Evolutionary conservation across 2,888 invertebrate genomes (phyloP).

Genomic region (Himalopsyche tibetana): DNA sequence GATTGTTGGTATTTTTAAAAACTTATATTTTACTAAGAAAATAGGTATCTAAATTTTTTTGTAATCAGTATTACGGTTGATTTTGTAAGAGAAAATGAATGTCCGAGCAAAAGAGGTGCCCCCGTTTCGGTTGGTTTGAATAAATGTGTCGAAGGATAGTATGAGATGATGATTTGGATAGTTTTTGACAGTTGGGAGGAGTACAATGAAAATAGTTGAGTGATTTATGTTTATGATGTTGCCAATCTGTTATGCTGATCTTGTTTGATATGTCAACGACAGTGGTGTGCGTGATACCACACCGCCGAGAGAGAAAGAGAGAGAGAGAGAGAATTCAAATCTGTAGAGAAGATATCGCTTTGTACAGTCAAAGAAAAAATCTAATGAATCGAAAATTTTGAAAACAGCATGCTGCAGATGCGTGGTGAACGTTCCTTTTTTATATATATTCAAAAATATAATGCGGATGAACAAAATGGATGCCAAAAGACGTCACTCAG

Average conservation of each 20-base stretch:
- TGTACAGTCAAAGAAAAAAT: slow-evolving; percentile 44
- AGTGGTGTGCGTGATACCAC: slow-evolving; percentile 7
- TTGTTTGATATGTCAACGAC: slow-evolving; percentile 52
- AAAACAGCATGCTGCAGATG: slow-evolving; percentile 58
- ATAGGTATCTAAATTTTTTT: too few species aligned
- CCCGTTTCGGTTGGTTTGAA: slow-evolving; percentile 5
- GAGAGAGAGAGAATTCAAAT: not conserved
- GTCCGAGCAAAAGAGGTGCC: not conserved
- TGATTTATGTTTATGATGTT: slow-evolving; percentile 31
- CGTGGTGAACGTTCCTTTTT: slow-evolving; percentile 55
- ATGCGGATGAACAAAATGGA: slow-evolving; percentile 7
- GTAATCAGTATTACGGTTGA: too few species aligned
- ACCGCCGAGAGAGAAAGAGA: not conserved
- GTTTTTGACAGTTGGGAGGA: slow-evolving; percentile 31
- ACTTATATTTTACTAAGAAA: too few species aligned
- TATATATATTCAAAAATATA: not conserved
- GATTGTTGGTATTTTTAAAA: too few species aligned
- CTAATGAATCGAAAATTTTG: slow-evolving; percentile 45
- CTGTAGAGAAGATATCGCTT: slow-evolving; percentile 22
- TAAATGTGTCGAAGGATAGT: slow-evolving; percentile 36
- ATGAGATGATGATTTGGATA: slow-evolving; percentile 14
- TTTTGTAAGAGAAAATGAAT: too few species aligned
- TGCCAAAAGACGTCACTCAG: not conserved
- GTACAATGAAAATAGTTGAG: slow-evolving; percentile 38
- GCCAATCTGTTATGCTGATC: slow-evolving; percentile 50